Percentiles rank a stretch among this genome's conserved stretches.
Evolutionary conservation across 2,888 invertebrate genomes (phyloP).

Genomic region (Busseola fusca): DNA sequence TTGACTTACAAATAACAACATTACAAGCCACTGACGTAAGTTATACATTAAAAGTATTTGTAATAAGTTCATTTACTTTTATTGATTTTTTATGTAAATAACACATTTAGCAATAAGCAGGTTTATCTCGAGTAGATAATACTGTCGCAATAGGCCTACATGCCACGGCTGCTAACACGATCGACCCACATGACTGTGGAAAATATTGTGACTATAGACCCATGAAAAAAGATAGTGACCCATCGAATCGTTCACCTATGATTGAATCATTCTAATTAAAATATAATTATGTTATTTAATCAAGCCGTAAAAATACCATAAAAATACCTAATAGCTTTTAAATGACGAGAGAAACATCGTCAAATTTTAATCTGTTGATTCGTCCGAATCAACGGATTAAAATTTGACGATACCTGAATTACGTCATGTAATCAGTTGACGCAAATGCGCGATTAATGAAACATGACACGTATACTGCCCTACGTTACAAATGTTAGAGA

Average conservation of each 20-base stretch:
- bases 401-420: constrained; percentile 26
- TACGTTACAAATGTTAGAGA: constrained; percentile 22
- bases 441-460: constrained; percentile 28
- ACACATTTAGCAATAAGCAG: constrained; percentile 63
- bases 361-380: no score
- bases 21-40: constrained; percentile 29
- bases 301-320: constrained; percentile 22
- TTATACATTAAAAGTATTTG: constrained; percentile 43
- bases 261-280: constrained; percentile 11
- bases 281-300: constrained; percentile 12
- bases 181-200: constrained; percentile 43
- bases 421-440: constrained; percentile 33
- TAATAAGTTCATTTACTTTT: constrained; percentile 50
- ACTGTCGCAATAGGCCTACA: constrained; percentile 63
- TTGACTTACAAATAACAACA: constrained; percentile 39
- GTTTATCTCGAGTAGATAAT: constrained; percentile 70
- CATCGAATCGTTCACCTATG: constrained; percentile 11
- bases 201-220: constrained; percentile 22
- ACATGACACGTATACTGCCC: constrained; percentile 7
- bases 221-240: constrained; percentile 12
- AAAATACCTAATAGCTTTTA: constrained; percentile 24
- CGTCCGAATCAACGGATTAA: constrained; percentile 19
- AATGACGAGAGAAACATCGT: constrained; percentile 18
- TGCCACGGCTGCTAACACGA: constrained; percentile 36
- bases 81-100: constrained; percentile 61